phyloP scores from a whole-genome alignment of 2,888 invertebrate species.

The Holacanthella duospinosa region DNA sequence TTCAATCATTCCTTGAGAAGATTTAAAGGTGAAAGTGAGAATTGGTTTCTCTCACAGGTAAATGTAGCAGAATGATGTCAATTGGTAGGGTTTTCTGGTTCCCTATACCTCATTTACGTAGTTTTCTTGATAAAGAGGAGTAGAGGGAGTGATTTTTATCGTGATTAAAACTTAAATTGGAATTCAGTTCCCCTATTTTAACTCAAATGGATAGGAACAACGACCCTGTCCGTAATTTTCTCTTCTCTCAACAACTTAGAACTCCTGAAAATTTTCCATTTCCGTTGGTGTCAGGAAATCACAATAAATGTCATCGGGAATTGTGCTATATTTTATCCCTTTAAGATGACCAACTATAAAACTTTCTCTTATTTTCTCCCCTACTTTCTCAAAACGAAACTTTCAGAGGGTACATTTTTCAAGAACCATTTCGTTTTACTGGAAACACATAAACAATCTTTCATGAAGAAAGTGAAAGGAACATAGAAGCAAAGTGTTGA shows the following conservation, averaged over 20 bases:
- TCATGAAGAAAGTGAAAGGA: neutral
- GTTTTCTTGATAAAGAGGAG: neutral
- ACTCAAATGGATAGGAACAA: no score
- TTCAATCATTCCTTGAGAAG: no score
- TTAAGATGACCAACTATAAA: constrained; percentile 33
- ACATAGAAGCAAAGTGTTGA: neutral
- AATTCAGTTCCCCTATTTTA: constrained; percentile 31
- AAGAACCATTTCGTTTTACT: no score
- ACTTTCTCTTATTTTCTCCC: constrained; percentile 1
- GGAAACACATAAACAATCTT: no score
- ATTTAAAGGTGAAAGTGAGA: no score
- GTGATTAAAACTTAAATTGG: constrained; percentile 33
- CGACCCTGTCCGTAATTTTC: constrained; percentile 21
- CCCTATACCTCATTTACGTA: neutral
- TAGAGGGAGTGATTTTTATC: constrained; percentile 23
- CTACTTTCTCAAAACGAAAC: neutral
- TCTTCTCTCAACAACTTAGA: neutral
- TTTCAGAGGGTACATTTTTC: neutral
- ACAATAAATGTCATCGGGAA: constrained; percentile 36
- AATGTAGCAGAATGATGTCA: neutral
- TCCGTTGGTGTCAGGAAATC: constrained; percentile 37
- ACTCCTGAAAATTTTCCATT: constrained; percentile 31
- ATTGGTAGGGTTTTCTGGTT: neutral
- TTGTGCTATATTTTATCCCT: constrained; percentile 36
- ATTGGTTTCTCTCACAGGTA: no score